Conservation (phyloP, 1,140 invertebrate genomes). For the Ceratosolen solmsi region DNA sequence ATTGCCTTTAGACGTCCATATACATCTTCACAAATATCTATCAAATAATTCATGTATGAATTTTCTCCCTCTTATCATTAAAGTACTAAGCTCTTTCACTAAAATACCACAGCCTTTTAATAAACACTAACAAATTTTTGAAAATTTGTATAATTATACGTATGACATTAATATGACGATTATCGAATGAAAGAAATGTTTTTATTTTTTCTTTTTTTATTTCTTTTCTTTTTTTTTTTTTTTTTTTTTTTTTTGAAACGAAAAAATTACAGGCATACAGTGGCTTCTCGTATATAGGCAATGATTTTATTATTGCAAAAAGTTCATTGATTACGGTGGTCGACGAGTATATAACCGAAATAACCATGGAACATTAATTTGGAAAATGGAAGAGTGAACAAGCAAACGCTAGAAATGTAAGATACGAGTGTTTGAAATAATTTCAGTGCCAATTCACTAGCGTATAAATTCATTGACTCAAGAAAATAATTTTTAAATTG, state of each 20-base stretch:
- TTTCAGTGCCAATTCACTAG: constrained; percentile 54
- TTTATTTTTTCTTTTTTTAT: no score
- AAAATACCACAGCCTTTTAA: background rate
- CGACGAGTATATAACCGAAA: background rate
- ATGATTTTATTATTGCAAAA: background rate
- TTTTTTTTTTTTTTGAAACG: no score
- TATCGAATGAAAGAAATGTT: background rate
- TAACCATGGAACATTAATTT: no score
- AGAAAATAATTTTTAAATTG: constrained; percentile 42
- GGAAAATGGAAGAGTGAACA: background rate
- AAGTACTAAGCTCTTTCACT: background rate
- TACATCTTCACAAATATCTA: background rate
- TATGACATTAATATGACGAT: background rate
- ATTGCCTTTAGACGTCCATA: constrained; percentile 26
- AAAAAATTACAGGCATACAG: background rate
- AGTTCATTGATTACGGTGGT: background rate
- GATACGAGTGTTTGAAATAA: background rate
- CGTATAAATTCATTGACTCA: constrained; percentile 40
- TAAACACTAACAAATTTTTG: background rate
- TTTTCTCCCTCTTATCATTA: background rate
- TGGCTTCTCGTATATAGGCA: background rate
- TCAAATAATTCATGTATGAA: background rate
- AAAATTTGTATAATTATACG: background rate
- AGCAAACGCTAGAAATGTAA: background rate
- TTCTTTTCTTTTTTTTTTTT: no score